A percentile compares a stretch with the other conserved stretches of the same genome.
Evolutionary conservation across 2,888 invertebrate genomes (phyloP).

Genomic region (Nebria salina): DNA sequence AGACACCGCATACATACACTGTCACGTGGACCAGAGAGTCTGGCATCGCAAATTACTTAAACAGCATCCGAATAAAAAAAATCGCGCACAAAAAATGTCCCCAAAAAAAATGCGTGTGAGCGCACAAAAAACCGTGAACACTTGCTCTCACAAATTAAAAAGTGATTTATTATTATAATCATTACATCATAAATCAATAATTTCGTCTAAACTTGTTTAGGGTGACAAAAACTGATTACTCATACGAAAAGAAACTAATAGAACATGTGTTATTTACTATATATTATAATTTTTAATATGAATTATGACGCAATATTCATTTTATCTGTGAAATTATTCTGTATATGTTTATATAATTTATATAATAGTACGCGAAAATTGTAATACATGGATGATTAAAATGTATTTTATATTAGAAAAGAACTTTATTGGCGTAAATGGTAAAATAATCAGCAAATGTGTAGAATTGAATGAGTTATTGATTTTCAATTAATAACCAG

Average conservation of each 20-base stretch:
- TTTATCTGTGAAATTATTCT: background rate
- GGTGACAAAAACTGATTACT: background rate
- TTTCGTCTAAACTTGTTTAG: constrained; percentile 4
- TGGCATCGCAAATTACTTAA: constrained; percentile 37
- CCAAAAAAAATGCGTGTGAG: constrained; percentile 23
- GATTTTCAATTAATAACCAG: too few relatives aligned
- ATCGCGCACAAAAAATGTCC: constrained; percentile 9
- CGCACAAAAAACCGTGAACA: constrained; percentile 16
- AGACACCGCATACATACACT: constrained; percentile 20
- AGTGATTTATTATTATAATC: background rate
- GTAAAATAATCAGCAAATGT: too few relatives aligned
- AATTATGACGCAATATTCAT: background rate
- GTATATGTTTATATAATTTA: too few relatives aligned
- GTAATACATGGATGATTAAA: too few relatives aligned
- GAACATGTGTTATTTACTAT: background rate
- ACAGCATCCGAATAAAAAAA: constrained; percentile 14
- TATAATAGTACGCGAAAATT: too few relatives aligned
- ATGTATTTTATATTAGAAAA: too few relatives aligned
- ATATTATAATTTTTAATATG: background rate
- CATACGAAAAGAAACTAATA: background rate
- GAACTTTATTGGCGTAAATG: too few relatives aligned
- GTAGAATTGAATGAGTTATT: too few relatives aligned
- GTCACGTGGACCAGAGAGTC: constrained; percentile 36
- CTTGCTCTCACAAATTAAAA: constrained; percentile 26
- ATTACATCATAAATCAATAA: constrained; percentile 18